These are phyloP conservation scores for Gallinago media DNA, from an alignment of 2,113 vertebrate genomes.

Conservation along the genomic window DNA sequence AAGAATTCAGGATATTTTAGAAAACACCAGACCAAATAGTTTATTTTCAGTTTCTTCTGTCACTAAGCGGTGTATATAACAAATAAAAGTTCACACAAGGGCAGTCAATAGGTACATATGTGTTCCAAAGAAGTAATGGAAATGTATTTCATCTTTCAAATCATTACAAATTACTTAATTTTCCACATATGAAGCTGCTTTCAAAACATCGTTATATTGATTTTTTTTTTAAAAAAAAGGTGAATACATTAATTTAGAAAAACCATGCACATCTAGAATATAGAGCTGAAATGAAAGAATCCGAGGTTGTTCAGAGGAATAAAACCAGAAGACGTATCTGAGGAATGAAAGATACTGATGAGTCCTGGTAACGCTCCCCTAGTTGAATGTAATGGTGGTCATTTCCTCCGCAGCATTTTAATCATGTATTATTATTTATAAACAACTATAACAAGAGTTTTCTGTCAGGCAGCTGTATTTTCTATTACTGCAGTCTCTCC, in stretches of 20 bases:
- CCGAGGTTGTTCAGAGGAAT: background rate
- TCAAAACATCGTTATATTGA: background rate
- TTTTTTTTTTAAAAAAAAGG: background rate
- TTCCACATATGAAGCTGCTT: background rate
- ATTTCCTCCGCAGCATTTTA: constrained; percentile 75
- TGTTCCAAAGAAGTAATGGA: background rate
- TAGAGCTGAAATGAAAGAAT: background rate
- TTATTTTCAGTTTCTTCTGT: background rate
- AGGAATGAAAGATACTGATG: constrained; percentile 17
- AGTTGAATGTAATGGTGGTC: constrained; percentile 49
- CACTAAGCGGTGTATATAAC: background rate
- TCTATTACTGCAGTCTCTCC: constrained; percentile 61
- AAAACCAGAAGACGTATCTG: background rate
- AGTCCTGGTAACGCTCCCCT: constrained; percentile 26
- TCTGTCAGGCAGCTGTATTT: constrained; percentile 70
- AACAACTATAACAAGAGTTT: constrained; percentile 52
- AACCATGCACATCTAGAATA: background rate
- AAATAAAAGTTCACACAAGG: background rate
- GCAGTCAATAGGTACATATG: background rate
- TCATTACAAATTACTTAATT: background rate
- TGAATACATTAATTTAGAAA: background rate
- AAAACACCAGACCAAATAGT: background rate
- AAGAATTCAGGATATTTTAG: background rate
- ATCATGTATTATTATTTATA: constrained; percentile 76
- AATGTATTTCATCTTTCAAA: background rate